Percentiles rank a stretch among this genome's conserved stretches.
Conservation (phyloP, 2,797 vertebrate genomes). For the Channallabes apus region DNA sequence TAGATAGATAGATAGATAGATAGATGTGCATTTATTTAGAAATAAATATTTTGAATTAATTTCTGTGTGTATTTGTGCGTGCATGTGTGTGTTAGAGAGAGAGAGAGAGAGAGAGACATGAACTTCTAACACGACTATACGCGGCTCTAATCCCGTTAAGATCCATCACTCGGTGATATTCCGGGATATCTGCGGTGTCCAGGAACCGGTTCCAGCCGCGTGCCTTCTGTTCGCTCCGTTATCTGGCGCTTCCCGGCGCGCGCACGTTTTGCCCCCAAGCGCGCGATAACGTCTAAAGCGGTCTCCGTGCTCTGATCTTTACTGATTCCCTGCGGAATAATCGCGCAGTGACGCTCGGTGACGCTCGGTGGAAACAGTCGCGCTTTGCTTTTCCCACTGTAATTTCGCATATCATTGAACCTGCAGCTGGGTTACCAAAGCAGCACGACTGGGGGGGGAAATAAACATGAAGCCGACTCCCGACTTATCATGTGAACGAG, state of each 20-base stretch:
- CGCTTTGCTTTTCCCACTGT: conserved; percentile 43
- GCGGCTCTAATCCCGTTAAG: conserved; percentile 24
- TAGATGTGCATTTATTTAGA: background rate
- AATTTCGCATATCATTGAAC: conserved; percentile 21
- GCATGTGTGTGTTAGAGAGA: background rate
- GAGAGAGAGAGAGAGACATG: background rate
- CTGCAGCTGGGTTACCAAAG: conserved; percentile 18
- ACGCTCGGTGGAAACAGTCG: conserved; percentile 56
- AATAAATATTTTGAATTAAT: background rate
- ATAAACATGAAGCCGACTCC: background rate
- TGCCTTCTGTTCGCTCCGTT: conserved; percentile 33
- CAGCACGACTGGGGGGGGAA: background rate
- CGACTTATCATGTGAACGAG: background rate
- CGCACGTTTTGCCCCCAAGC: conserved; percentile 54
- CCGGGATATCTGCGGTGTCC: conserved; percentile 55
- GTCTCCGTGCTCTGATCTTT: conserved; percentile 68
- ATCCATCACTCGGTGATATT: conserved; percentile 13
- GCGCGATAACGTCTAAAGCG: conserved; percentile 63
- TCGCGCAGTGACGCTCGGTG: conserved; percentile 56
- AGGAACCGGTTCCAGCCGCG: conserved; percentile 47
- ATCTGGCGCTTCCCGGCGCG: conserved; percentile 41
- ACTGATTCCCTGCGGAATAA: conserved; percentile 66
- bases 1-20: background rate
- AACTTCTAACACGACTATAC: background rate
- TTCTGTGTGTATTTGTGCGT: background rate